Percentiles rank a stretch among this genome's conserved stretches.
phyloP scores from a whole-genome alignment of 2,113 vertebrate species.

The Crotalus viridis region DNA sequence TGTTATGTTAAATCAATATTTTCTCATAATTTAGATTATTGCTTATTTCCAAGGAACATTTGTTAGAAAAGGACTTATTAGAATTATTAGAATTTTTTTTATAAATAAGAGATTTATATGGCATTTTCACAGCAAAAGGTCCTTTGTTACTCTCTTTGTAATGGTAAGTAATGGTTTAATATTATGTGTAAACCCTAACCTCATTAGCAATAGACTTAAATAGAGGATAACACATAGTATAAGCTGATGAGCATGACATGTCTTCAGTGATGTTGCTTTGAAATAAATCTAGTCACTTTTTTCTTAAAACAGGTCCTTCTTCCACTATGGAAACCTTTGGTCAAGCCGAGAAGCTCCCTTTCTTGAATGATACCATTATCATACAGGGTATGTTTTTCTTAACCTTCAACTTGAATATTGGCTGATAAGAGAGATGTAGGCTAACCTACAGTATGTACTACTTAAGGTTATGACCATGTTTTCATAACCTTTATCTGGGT shows the following conservation, averaged over 20 bases:
- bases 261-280: background rate
- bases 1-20: background rate
- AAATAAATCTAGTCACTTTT: background rate
- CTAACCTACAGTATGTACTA: background rate
- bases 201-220: background rate
- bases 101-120: background rate
- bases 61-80: background rate
- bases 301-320: conserved; percentile 25
- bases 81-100: background rate
- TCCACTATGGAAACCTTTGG: background rate
- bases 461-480: background rate
- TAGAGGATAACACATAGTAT: background rate
- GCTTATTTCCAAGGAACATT: background rate
- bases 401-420: background rate
- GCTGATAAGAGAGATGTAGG: background rate
- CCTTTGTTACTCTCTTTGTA: background rate
- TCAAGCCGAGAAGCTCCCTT: background rate
- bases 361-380: conserved; percentile 39
- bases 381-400: conserved; percentile 50
- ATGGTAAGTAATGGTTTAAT: background rate
- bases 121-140: background rate
- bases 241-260: background rate
- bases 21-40: background rate
- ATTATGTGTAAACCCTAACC: background rate
- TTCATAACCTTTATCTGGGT: background rate